Conservation (phyloP, 2,797 vertebrate species). For the Lacerta agilis region DNA sequence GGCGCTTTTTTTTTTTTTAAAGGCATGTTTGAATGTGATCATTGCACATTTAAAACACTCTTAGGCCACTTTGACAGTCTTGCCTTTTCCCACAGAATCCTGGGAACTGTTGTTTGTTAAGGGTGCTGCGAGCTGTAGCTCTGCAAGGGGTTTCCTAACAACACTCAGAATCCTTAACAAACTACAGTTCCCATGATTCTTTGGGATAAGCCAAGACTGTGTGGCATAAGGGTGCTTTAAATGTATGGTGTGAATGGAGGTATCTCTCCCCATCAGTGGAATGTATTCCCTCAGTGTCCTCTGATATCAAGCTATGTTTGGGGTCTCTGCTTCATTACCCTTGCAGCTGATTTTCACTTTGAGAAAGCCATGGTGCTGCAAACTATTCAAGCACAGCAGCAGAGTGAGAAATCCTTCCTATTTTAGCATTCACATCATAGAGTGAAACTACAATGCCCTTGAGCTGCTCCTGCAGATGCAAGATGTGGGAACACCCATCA, state of each 20-base stretch:
- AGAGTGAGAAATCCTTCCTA: not conserved
- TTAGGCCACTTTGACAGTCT: too few species aligned
- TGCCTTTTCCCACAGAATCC: too few species aligned
- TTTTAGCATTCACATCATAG: not conserved
- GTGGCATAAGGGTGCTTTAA: too few species aligned
- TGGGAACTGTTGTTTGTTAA: too few species aligned
- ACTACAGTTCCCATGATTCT: too few species aligned
- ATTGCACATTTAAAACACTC: too few species aligned
- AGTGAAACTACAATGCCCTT: not conserved
- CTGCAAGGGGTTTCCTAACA: too few species aligned
- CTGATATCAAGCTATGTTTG: not conserved
- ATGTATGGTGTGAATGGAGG: not conserved
- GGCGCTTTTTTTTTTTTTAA: too few species aligned
- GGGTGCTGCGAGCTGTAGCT: too few species aligned
- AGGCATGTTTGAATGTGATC: too few species aligned
- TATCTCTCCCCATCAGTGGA: not conserved
- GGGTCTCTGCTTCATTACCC: not conserved
- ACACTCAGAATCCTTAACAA: too few species aligned
- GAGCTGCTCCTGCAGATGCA: not conserved
- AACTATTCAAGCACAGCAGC: not conserved
- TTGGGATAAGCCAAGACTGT: too few species aligned
- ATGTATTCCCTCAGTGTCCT: not conserved
- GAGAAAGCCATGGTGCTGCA: not conserved
- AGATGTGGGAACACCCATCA: not conserved
- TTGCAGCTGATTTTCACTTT: not conserved